phyloP scores from a whole-genome alignment of 1,140 invertebrate species.

The Ceratina calcarata region DNA sequence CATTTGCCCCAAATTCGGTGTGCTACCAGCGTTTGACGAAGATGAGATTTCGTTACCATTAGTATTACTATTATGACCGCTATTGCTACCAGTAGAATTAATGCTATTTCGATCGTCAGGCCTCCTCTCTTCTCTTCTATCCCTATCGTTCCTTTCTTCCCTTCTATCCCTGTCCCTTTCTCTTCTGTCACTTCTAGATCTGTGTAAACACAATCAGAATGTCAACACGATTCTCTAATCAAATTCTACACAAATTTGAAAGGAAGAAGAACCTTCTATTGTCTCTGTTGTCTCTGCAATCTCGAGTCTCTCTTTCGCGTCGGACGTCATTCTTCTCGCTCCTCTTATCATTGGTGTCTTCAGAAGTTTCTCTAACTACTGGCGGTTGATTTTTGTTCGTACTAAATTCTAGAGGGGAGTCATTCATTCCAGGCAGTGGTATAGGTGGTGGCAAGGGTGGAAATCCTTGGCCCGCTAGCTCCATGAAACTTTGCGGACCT shows the following conservation, averaged over 20 bases:
- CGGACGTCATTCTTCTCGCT: conserved; percentile 77
- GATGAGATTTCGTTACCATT: conserved; percentile 68
- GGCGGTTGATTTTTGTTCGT: conserved; percentile 85
- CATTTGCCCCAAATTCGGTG: conserved; percentile 67
- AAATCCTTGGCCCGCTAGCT: conserved; percentile 78
- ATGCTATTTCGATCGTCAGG: conserved; percentile 69
- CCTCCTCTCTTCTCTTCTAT: conserved; percentile 73
- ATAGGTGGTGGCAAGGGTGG: conserved; percentile 75
- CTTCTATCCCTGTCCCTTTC: conserved; percentile 77
- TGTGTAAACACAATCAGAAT: conserved; percentile 25
- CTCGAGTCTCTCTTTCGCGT: conserved; percentile 73
- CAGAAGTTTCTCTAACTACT: conserved; percentile 77
- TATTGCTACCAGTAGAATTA: conserved; percentile 66
- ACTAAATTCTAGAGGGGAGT: conserved; percentile 85
- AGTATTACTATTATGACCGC: conserved; percentile 67
- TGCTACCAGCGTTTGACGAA: conserved; percentile 52
- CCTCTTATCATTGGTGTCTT: conserved; percentile 77
- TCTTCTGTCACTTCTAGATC: conserved; percentile 74
- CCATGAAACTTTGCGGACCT: conserved; percentile 78
- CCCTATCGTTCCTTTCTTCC: conserved; percentile 76
- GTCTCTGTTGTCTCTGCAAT: conserved; percentile 70
- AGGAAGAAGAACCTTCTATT: conserved; percentile 66
- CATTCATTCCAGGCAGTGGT: conserved; percentile 83
- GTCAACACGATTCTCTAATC: neutral
- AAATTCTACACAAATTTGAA: neutral